Conservation (phyloP, 2,113 vertebrate species). For the Meriones unguiculatus region DNA sequence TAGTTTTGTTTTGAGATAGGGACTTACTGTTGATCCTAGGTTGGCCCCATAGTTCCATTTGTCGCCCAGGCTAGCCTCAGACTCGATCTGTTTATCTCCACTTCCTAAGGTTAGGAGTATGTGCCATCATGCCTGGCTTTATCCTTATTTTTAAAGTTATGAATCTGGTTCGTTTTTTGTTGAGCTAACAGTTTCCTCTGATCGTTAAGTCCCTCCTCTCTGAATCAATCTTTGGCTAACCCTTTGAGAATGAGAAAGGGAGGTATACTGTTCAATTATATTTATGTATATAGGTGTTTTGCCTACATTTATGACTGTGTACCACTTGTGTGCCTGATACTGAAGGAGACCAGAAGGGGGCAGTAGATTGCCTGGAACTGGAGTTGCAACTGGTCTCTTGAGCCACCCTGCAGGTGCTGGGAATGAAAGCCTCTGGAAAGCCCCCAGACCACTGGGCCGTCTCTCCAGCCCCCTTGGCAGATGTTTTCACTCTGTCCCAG, state of each 20-base stretch:
- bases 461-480: background rate
- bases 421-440: background rate
- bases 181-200: background rate
- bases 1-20: background rate
- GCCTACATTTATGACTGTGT: background rate
- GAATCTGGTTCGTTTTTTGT: background rate
- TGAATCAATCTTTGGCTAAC: constrained; percentile 52
- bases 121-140: background rate
- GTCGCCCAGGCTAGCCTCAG: background rate
- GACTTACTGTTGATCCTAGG: background rate
- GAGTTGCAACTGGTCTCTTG: background rate
- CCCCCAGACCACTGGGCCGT: background rate
- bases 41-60: background rate
- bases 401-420: background rate
- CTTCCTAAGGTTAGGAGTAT: background rate
- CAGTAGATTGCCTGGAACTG: background rate
- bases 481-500: background rate
- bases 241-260: constrained; percentile 31
- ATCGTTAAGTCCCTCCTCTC: background rate
- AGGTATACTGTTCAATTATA: background rate
- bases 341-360: background rate
- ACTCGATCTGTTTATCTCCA: background rate
- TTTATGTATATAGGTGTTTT: background rate
- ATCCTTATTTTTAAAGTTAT: constrained; percentile 44
- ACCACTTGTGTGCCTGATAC: background rate